Evolutionary conservation across 2,797 vertebrate genomes (phyloP), one percentile per base, ranked within the genome.

Genomic region (Halcyon leucocephala): DNA sequence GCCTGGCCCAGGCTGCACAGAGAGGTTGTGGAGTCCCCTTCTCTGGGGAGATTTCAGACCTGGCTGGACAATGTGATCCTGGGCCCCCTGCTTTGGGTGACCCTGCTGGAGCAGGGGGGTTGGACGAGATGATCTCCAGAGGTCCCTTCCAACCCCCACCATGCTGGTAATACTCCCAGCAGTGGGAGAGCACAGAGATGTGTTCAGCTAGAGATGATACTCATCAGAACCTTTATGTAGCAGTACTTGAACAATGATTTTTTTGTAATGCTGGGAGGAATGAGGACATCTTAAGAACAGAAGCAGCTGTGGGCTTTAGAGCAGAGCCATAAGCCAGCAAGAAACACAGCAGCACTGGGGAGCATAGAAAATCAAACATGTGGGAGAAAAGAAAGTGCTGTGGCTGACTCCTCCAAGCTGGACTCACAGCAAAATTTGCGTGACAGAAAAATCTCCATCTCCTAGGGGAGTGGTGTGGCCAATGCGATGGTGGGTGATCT

Each of bases 371-470:
- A 52, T 18, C 7, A 54, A 11, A 35, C 6, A 9, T 17, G 16
- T 17, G 16, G 33, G 26, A 18, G 29, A 3, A 12, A 52, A 35
- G 33, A 2, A 29, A 42, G 70, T 5, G 19, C 58, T 24, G 46
- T n/a, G 69, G 11, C 31, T 60, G 55, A 10, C 31, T 33, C 33
- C 14, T 37, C 41, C 10, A 25, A 33, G 41, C 57, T 58, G 60
- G 18, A 5, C 15, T 44, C 3, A 0, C 0, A 2, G 61, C 42
- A 51, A 11, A 42, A 9, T 10, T 24, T 12, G 31, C 4, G 0
- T 8, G 51, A 26, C 5, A 7, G n/a, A 9, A 12, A 12, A 9
- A 49, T 44, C 73, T 33, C 52, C 12, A 0, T 39, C 39, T 65
- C 51, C 44, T 8, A 10, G 4, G 42, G 8, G 29, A 57, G 14